Base-by-base conservation (phyloP, 2,888 invertebrate species). In the Gastrophysa polygoni region DNA sequence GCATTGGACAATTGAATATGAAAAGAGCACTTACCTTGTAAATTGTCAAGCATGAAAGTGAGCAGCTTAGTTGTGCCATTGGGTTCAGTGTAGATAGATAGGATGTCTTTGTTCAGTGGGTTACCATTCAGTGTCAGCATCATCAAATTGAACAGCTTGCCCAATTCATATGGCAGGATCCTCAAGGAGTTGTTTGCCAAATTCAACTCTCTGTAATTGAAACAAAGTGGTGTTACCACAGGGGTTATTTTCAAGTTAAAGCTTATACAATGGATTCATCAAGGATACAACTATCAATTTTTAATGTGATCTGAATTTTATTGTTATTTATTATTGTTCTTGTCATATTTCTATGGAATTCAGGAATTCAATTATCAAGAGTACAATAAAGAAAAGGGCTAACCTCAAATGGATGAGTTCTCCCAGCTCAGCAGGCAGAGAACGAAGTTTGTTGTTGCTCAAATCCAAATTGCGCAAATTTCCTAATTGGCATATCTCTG, bases 61-160 rank as follows among this genome's bases (percentile, higher is more conserved):
- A 98, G 87, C 82, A 98, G 89, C 86, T 96, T 97, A 77, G 92
- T 90, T 48, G 96, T 96, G 57, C 98, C 98, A 81, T 96, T 95
- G 75, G 90, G 89, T 83, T 97, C 97, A 80, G 91, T 92, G 84
- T 96, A 97, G 71, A 97, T 87, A 68, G 91, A 88, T 82, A 95
- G 87, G 82, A 97, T 91, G 80, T 98, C 97, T 82, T 94, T 94
- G 78, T 91, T 91, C 68, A 98, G 86, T 43, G 97, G 98, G 86
- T 98, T 98, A 20, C 96, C 97, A 78, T 93, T 91, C 73, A 95
- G 86, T 78, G 96, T 96, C 72, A 99, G 87, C 77, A 93, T 89
- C 82, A 96, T 93, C 69, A 99, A 87, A 84, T 98, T 95, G 84
- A 98, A 99, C 75, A 98, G 87, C 84, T 96, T 96, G 73, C 99